Evolutionary conservation across 2,888 invertebrate species (phyloP).

Genomic region (Chloroclystis v-ata): DNA sequence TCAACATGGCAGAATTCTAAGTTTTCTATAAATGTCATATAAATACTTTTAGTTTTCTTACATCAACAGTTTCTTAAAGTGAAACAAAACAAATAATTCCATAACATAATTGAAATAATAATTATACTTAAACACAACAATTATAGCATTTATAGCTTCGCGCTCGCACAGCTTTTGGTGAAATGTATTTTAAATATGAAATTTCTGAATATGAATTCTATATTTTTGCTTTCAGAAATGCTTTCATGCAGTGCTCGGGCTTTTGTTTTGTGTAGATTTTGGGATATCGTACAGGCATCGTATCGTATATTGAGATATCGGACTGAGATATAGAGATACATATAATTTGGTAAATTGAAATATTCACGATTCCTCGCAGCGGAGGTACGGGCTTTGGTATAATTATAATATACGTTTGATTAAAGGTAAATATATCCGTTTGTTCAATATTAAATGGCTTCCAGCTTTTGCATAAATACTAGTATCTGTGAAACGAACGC

Average conservation of each 20-base stretch:
- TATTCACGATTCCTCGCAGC: neutral
- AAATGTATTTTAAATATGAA: slow-evolving; percentile 2
- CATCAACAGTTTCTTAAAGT: too few relatives aligned
- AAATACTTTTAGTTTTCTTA: too few relatives aligned
- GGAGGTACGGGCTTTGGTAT: too few relatives aligned
- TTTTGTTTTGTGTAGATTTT: neutral
- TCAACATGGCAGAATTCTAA: too few relatives aligned
- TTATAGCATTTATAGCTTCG: neutral
- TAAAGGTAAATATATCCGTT: neutral
- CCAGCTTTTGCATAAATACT: slow-evolving; percentile 10
- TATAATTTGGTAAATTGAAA: too few relatives aligned
- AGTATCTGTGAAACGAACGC: too few relatives aligned
- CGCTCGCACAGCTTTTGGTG: neutral
- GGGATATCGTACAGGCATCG: neutral
- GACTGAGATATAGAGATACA: too few relatives aligned
- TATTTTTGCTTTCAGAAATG: slow-evolving; percentile 4
- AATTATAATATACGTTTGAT: slow-evolving; percentile 4
- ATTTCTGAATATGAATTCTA: slow-evolving; percentile 6
- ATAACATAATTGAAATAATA: too few relatives aligned
- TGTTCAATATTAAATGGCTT: slow-evolving; percentile 4
- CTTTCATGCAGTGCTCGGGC: neutral
- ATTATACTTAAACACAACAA: too few relatives aligned
- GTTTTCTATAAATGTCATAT: too few relatives aligned
- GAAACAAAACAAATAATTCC: too few relatives aligned
- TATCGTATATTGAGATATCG: too few relatives aligned